Evolutionary conservation across 1,140 invertebrate genomes (phyloP).

Genomic region (Myzus persicae): DNA sequence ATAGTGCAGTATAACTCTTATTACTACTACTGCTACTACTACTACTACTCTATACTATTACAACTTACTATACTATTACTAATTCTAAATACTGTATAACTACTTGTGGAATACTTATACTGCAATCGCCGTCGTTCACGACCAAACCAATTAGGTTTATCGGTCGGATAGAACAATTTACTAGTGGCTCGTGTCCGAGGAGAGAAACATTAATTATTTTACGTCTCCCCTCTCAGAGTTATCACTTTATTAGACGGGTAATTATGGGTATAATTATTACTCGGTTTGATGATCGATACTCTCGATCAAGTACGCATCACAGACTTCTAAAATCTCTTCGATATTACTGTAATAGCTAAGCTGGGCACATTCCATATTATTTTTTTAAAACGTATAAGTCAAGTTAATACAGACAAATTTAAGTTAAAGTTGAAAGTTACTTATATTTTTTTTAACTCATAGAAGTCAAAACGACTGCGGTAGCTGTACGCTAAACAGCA

Average conservation of each 20-base stretch:
- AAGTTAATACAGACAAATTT: not conserved
- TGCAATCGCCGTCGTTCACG: not conserved
- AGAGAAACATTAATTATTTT: not conserved
- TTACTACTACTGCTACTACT: too few species aligned
- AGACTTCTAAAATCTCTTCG: not conserved
- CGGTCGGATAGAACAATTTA: not conserved
- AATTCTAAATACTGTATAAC: not conserved
- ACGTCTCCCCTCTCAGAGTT: not conserved
- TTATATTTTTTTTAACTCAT: not conserved
- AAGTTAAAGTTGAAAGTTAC: not conserved
- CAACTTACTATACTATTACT: not conserved
- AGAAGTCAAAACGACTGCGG: not conserved
- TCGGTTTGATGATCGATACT: not conserved
- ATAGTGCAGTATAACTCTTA: not conserved
- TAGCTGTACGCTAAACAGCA: not conserved
- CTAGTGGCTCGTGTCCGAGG: not conserved
- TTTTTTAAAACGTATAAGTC: not conserved
- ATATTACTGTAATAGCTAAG: not conserved
- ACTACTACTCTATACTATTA: not conserved
- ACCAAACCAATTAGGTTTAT: conserved; percentile 18
- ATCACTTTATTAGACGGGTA: not conserved
- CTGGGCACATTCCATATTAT: not conserved
- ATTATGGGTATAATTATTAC: not conserved
- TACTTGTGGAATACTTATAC: too few species aligned
- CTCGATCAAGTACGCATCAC: not conserved